Evolutionary conservation across 2,888 invertebrate species (phyloP), one percentile per base, ranked within the genome.

Genomic region (Rugalucina vietnamica): DNA sequence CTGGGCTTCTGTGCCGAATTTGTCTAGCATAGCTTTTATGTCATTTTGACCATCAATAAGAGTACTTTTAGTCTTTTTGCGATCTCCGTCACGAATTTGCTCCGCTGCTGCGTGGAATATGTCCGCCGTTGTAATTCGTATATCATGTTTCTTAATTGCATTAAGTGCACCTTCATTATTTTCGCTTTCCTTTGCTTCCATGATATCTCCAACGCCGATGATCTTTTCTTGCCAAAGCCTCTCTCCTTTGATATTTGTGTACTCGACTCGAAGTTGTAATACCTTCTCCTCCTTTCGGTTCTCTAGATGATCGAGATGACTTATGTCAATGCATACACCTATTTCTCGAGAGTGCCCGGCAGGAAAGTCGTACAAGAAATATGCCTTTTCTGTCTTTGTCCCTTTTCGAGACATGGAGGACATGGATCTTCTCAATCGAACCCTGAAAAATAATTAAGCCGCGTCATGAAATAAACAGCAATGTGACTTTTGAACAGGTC

Each of bases 311-410:
- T 77, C 73, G 8, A 79, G 78, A 3, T 85, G 86, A 36, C 82
- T 82, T 70, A 90, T 65, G 43, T 86, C 81, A 8, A 88, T 65
- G 1, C 81, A 88, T 12, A 92, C 77, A 32, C 89, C 88, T 36
- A 92, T 86, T 57, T 91, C 90, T 43, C 88, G 86, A 21, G 87
- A 77, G 27, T 86, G 87, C n/a, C 89, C 90, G 0, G 89, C 88
- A 0, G 89, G 89, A 43, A 92, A 86, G 74, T 92, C 92, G 60
- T 92, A 91, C 72, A 90, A 76, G 50, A 91, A 92, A 65, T 88
- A 91, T 1, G 87, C 86, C 69, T 91, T 89, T 24, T 90, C 81
- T 24, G 54, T 73, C 2, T 71, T 70, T 3, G 75, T 57, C 18
- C 72, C 34, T 73, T 65, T 21, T 43, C 79, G 65, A 24, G 73